phyloP scores from a whole-genome alignment of 2,113 vertebrate genomes.

The Myxocyprinus asiaticus region DNA sequence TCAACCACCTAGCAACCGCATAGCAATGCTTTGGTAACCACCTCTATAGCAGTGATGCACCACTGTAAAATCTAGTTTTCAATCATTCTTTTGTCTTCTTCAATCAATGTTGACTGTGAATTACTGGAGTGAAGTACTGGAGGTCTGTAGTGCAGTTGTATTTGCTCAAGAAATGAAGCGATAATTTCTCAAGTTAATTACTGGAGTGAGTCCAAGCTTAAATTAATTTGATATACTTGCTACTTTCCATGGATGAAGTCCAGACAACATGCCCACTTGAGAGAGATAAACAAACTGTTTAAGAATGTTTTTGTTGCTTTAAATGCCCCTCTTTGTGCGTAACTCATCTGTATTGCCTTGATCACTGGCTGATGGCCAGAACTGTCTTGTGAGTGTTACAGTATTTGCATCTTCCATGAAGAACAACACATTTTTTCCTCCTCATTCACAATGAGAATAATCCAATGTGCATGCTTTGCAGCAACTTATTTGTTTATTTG shows the following conservation, averaged over 20 bases:
- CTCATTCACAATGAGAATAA: neutral
- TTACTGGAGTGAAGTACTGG: neutral
- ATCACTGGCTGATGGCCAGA: conserved; percentile 53
- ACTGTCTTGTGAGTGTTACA: conserved; percentile 56
- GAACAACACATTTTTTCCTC: conserved; percentile 48
- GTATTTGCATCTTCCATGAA: conserved; percentile 33
- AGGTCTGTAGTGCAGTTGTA: neutral
- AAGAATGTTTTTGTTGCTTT: conserved; percentile 48
- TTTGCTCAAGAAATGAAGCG: conserved; percentile 6
- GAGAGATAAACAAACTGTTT: conserved; percentile 24
- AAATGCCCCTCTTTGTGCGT: conserved; percentile 44
- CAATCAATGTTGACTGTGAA: neutral
- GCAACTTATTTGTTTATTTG: neutral
- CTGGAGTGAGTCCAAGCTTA: conserved; percentile 16
- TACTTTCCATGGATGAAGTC: conserved; percentile 13
- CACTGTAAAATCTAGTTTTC: too few relatives aligned
- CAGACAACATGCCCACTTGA: conserved; percentile 6
- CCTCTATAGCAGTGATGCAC: too few relatives aligned
- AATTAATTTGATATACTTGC: conserved; percentile 21
- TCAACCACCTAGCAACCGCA: too few relatives aligned
- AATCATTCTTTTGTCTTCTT: neutral
- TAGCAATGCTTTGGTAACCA: too few relatives aligned
- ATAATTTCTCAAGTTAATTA: conserved; percentile 10
- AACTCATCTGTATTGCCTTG: conserved; percentile 37
- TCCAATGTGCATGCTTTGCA: conserved; percentile 4